A percentile compares a stretch with the other conserved stretches of the same genome.
These are phyloP conservation scores for Anolis sagrei DNA, from an alignment of 2,113 vertebrate species.

Conservation along the genomic window DNA sequence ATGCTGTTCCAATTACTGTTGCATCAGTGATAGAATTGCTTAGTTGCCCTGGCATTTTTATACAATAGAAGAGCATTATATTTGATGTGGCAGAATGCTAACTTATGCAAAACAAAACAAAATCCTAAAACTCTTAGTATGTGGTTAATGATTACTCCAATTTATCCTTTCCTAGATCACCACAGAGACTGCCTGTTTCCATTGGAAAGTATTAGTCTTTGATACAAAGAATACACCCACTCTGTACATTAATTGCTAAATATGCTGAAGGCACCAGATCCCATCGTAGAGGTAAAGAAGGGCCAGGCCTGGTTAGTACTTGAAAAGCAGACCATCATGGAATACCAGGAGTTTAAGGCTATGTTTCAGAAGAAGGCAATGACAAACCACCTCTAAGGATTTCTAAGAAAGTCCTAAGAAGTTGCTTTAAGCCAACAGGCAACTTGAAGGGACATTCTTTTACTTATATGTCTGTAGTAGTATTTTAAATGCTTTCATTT, in stretches of 20 bases:
- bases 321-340: too few relatives aligned
- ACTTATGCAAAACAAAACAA: conserved; percentile 4
- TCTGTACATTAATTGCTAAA: too few relatives aligned
- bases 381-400: too few relatives aligned
- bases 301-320: too few relatives aligned
- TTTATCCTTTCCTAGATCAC: not conserved
- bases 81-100: not conserved
- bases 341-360: too few relatives aligned
- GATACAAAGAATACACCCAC: not conserved
- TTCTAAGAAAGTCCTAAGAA: too few relatives aligned
- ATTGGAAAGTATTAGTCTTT: not conserved
- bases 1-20: not conserved
- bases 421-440: too few relatives aligned
- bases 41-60: not conserved
- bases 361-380: too few relatives aligned
- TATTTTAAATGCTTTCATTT: not conserved
- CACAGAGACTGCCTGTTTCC: not conserved
- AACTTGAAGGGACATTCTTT: not conserved
- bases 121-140: not conserved
- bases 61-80: not conserved
- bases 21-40: not conserved
- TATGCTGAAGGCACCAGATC: too few relatives aligned
- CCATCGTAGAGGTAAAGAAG: too few relatives aligned
- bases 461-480: not conserved
- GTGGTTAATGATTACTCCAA: not conserved